Base-by-base conservation (phyloP, 2,797 vertebrate species). In the Decapterus maruadsi region DNA sequence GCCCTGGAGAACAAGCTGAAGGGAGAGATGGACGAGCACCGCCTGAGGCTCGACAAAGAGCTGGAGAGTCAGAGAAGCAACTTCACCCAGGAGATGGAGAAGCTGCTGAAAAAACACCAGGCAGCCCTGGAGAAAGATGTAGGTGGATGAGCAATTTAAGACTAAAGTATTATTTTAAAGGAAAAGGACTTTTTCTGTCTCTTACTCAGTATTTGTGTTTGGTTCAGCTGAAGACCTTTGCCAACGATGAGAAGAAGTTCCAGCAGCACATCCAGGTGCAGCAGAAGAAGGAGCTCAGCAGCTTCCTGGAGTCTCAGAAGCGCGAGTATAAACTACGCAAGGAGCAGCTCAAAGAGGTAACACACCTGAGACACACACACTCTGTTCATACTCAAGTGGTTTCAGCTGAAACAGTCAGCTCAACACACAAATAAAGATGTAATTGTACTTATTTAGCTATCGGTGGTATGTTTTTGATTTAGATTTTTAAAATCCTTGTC, bases 241-340 rank as follows among this genome's bases (percentile, higher is more conserved):
- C 96, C 71, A 99, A 97, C 1, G 98, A 99, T 78, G 98, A 99
- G 91, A 99, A 99, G 95, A 99, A 99, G 91, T 99, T 99, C 88
- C 98, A 99, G 84, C 98, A 99, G 85, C 98, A 99, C 94, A 99
- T 99, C 84, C 98, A 99, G 91, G 96, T 96, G 72, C 98, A 99
- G 86, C 98, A 99, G 92, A 99, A 99, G 92, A 99, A 99, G 81
- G 98, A 99, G 88, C 91, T 98, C 62, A 98, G 96, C 90, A 98
- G 97, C 93, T 99, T 99, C 89, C 91, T 98, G 88, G 98, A 99
- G 89, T 98, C 98, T 4, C 98, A 99, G 94, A 99, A 98, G 88
- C 94, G 98, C 75, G 98, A 99, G 85, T 99, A 99, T 87, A 99
- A 99, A 89, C 95, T 99, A 46, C 97, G 98, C 90, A 99, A 99